Base-by-base conservation (phyloP, 2,888 invertebrate species). In the Neoitamus cyanurus region DNA sequence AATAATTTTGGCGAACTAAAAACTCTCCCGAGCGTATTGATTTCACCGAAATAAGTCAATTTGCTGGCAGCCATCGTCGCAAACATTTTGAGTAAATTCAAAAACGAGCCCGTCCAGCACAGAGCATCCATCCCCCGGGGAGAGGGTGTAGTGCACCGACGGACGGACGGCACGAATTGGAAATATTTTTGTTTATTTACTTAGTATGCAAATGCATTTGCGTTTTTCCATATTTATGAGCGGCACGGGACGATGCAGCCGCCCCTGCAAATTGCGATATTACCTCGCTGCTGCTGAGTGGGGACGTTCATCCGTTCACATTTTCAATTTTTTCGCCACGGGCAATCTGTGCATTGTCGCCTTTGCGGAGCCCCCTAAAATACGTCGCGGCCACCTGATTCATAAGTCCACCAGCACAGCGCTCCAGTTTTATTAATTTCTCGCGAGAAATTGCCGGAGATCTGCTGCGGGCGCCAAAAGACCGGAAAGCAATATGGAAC, bases 111-210 rank as follows among this genome's bases (percentile, higher is more conserved):
- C 37, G 37, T 42, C 37, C 11, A 11, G 31, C 31, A 48, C 11
- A n/a, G 5, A 48, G 9, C 3, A 13, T 5, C 48, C n/a, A 9
- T 25, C 7, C 20, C 6, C 25, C 6, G 20, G 68, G 15, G 36
- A 34, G 73, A 5, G 7, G 0, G 6, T 58, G 58, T 9, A 7
- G 5, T 20, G 20, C 25, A 7, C 9, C 25, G 15, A 9, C 13
- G 75, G 30, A 30, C 11, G 30, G 28, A 58, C 30, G 58, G 31
- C 78, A 78, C 78, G 78, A 48, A 48, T 78, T 31, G 31, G 31
- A 58, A 78, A 78, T 78, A 78, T 78, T 78, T 78, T 78, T 78
- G 78, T 78, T 75, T 78, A 58, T 78, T 78, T 78, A 78, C 78
- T 78, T 78, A 30, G 78, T 30, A 78, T 78, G 78, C 78, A 78